Evolutionary conservation across 2,113 vertebrate species (phyloP).

Genomic region (Cyphomyrus discorhynchus): DNA sequence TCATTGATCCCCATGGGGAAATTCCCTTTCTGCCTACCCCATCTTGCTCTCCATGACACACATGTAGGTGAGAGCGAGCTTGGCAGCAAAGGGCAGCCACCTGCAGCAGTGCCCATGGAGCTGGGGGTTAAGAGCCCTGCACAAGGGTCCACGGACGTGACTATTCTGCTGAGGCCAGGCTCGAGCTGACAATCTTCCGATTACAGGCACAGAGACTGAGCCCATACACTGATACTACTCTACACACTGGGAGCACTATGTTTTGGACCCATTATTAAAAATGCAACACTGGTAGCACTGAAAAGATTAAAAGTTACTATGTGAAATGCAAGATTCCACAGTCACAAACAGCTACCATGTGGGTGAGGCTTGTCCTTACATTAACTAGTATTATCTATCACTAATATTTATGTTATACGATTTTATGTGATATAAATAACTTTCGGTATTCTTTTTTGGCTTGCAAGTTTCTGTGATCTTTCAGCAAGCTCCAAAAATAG

Average conservation of each 20-base stretch:
- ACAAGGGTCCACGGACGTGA: too few species aligned
- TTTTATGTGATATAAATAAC: not conserved
- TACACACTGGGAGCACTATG: not conserved
- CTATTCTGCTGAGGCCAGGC: too few species aligned
- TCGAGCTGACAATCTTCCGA: too few species aligned
- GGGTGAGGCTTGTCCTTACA: not conserved
- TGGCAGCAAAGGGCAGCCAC: not conserved
- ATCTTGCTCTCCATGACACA: not conserved
- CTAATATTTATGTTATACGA: not conserved
- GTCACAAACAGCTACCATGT: not conserved
- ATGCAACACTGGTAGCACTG: not conserved
- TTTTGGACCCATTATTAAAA: not conserved
- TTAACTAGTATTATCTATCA: too few species aligned
- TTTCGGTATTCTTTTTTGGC: not conserved
- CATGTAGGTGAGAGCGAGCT: not conserved
- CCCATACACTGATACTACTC: too few species aligned
- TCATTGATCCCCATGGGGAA: not conserved
- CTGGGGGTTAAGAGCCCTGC: too few species aligned
- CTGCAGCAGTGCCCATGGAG: too few species aligned
- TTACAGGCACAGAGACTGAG: too few species aligned
- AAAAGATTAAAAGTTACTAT: not conserved
- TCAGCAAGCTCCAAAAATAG: not conserved
- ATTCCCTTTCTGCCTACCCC: not conserved
- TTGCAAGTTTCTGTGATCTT: not conserved
- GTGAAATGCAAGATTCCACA: not conserved